Percentiles rank a stretch among this genome's conserved stretches.
Evolutionary conservation across 1,140 invertebrate genomes (phyloP).

Genomic region (Drosophila asahinai): DNA sequence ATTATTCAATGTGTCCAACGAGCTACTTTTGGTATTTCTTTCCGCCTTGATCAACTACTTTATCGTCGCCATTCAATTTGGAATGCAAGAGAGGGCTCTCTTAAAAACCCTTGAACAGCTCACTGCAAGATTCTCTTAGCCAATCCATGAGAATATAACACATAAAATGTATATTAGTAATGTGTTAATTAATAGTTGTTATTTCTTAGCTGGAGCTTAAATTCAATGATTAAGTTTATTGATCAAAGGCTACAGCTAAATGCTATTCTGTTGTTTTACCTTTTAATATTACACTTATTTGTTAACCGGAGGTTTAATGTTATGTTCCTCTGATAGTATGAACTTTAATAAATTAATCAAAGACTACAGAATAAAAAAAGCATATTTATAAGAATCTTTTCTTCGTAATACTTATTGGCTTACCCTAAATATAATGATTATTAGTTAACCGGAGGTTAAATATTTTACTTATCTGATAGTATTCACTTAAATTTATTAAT

Average conservation of each 20-base stretch:
- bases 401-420: not conserved
- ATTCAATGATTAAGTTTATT: too few relatives aligned
- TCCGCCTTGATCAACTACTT: not conserved
- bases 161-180: too few relatives aligned
- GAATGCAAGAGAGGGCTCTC: not conserved
- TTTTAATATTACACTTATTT: too few relatives aligned
- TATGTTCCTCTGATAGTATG: too few relatives aligned
- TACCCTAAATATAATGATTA: not conserved
- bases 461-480: not conserved
- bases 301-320: too few relatives aligned
- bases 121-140: not conserved
- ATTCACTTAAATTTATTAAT: not conserved
- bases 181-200: too few relatives aligned
- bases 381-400: too few relatives aligned
- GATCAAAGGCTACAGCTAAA: too few relatives aligned
- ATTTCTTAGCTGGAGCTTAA: too few relatives aligned
- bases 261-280: too few relatives aligned
- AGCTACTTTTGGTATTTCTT: not conserved
- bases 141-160: not conserved
- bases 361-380: not conserved
- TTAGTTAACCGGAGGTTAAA: not conserved
- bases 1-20: not conserved
- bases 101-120: not conserved
- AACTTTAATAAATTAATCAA: not conserved
- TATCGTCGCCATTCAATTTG: conserved; percentile 5